A percentile compares a stretch with the other conserved stretches of the same genome.
phyloP scores from a whole-genome alignment of 2,888 invertebrate genomes.

The Phoenoteleia sp. region DNA sequence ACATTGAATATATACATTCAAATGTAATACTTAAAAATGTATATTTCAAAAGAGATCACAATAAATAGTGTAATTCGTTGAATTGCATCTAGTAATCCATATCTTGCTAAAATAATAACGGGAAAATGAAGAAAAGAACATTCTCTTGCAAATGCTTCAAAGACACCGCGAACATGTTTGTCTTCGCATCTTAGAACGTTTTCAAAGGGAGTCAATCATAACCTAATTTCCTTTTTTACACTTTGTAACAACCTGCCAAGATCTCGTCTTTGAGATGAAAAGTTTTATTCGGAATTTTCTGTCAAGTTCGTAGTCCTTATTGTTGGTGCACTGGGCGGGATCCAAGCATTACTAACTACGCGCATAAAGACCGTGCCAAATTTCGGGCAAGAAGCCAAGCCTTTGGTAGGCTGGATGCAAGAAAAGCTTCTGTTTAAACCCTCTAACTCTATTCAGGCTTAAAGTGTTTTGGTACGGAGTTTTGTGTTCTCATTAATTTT shows the following conservation, averaged over 20 bases:
- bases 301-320: conserved; percentile 44
- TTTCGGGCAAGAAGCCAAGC: conserved; percentile 47
- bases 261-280: conserved; percentile 41
- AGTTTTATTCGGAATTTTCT: conserved; percentile 32
- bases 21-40: too few species aligned
- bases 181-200: conserved; percentile 21
- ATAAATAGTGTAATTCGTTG: too few species aligned
- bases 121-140: background rate
- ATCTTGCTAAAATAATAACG: background rate
- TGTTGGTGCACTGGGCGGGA: conserved; percentile 45
- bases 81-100: too few species aligned
- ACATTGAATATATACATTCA: too few species aligned
- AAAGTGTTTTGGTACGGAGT: conserved; percentile 21
- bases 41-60: too few species aligned
- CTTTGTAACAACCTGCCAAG: conserved; percentile 36
- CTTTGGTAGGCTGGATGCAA: conserved; percentile 20
- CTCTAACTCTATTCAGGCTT: conserved; percentile 22
- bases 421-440: conserved; percentile 21
- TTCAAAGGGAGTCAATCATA: conserved; percentile 56
- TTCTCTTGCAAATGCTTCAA: conserved; percentile 29
- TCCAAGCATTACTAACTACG: conserved; percentile 55
- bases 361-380: conserved; percentile 39
- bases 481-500: too few species aligned
- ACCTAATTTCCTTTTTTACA: conserved; percentile 40
- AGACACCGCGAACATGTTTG: conserved; percentile 17